Evolutionary conservation across 2,888 invertebrate species (phyloP), one percentile per base, ranked within the genome.

Genomic region (Andrena flavipes): DNA sequence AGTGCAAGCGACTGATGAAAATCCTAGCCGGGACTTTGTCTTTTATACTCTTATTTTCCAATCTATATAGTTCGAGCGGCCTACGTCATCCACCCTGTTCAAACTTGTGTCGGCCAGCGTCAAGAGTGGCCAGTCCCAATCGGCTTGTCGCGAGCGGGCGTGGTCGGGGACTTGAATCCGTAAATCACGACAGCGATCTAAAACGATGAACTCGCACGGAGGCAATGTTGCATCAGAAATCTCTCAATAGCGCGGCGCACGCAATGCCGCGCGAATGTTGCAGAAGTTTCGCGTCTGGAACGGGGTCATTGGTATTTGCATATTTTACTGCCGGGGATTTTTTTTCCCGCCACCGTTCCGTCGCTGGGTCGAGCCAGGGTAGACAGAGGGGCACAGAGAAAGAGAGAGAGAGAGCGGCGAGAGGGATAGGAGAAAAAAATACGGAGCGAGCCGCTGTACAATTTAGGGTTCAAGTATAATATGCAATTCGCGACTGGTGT

Each of bases 41-140:
- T 89, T 90, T 89, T 90, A 90, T 90, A 89, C 82, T 76, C 64
- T 60, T 75, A 68, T 85, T 76, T 76, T 62, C 77, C 69, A 71
- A 76, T 74, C 80, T 63, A 64, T 35, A 35, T 70, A 49, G 78
- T 30, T 30, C 26, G 6, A 0, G 8, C 49, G 8, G 23, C 4
- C 13, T 65, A 81, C 81, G 63, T 76, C 79, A 72, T 72, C 74
- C 42, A 81, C 76, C 81, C 81, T 63, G 81, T 72, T 59, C 56
- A 49, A 48, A 54, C 48, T 48, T 68, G 62, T 70, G 68, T 74
- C 80, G 56, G 64, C 16, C 73, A 20, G 56, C 64, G 70, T 82
- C 70, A 51, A 62, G 42, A 54, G 74, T 29, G 62, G 64, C 35
- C 26, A 69, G 56, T 77, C 79, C 30, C 26, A 1, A 59, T 60